These are phyloP conservation scores for Drosophila longiperda DNA, from an alignment of 2,888 invertebrate genomes.

Conservation along the genomic window DNA sequence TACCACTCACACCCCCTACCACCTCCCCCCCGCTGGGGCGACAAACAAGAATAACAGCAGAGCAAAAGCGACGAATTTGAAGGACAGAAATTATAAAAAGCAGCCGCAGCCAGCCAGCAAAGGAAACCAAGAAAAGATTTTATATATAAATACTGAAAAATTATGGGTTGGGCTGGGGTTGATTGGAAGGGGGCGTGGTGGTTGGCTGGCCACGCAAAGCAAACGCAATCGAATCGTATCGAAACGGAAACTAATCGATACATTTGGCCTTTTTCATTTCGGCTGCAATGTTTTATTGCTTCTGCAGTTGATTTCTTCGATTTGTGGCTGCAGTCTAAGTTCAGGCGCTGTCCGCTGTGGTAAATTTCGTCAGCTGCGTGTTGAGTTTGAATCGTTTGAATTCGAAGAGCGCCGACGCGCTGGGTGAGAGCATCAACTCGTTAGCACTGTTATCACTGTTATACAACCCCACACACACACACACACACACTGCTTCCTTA, in stretches of 20 bases:
- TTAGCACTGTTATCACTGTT: slow-evolving; percentile 29
- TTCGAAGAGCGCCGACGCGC: slow-evolving; percentile 52
- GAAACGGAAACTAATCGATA: slow-evolving; percentile 60
- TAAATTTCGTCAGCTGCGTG: slow-evolving; percentile 64
- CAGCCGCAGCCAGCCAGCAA: slow-evolving; percentile 28
- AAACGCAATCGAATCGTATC: slow-evolving; percentile 28
- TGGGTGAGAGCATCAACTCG: not conserved
- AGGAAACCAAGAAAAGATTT: slow-evolving; percentile 52
- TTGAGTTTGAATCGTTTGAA: slow-evolving; percentile 37
- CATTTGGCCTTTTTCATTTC: slow-evolving; percentile 42
- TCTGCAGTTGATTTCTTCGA: slow-evolving; percentile 40
- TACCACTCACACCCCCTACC: not conserved
- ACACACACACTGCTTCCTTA: not conserved
- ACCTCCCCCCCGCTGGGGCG: not conserved
- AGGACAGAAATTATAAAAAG: slow-evolving; percentile 52
- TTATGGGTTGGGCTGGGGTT: not conserved
- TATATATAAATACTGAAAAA: not conserved
- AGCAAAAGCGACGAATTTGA: slow-evolving; percentile 29
- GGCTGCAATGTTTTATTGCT: slow-evolving; percentile 24
- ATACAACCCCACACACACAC: slow-evolving; percentile 16
- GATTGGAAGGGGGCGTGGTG: not conserved
- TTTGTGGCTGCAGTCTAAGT: slow-evolving; percentile 43
- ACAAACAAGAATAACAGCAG: slow-evolving; percentile 66
- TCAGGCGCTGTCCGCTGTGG: slow-evolving; percentile 37
- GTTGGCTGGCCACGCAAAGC: not conserved